phyloP scores from a whole-genome alignment of 2,888 invertebrate genomes.

The Caenorhabditis becei region DNA sequence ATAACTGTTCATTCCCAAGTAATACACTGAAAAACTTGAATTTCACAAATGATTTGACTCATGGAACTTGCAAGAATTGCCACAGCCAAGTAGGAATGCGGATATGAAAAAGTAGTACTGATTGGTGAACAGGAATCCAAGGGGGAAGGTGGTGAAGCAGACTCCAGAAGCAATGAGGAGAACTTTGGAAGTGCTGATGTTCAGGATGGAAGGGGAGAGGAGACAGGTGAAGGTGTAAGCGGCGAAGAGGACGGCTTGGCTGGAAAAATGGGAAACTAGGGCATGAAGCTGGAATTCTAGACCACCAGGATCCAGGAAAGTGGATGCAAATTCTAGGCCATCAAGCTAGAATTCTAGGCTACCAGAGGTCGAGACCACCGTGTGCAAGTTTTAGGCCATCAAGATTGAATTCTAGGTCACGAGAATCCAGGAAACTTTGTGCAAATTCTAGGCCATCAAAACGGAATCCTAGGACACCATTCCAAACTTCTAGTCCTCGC shows the following conservation, averaged over 20 bases:
- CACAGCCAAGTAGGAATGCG: constrained; percentile 55
- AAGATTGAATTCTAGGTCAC: no score
- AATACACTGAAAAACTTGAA: constrained; percentile 63
- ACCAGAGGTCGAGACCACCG: no score
- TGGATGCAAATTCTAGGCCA: no score
- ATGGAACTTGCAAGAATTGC: constrained; percentile 65
- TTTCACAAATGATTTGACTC: no score
- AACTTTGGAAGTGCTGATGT: constrained; percentile 51
- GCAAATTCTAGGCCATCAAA: no score
- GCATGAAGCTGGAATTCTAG: no score
- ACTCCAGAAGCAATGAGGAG: constrained; percentile 52
- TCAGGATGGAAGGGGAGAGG: constrained; percentile 61
- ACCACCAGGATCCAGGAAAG: no score
- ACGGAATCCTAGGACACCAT: no score
- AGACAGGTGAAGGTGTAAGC: constrained; percentile 59
- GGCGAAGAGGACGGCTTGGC: constrained; percentile 60
- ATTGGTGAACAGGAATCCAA: constrained; percentile 68
- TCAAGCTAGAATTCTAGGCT: no score
- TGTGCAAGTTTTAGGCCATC: no score
- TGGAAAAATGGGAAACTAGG: constrained; percentile 25
- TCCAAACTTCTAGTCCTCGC: background rate
- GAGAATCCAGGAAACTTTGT: no score
- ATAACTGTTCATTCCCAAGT: constrained; percentile 65
- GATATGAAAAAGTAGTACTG: constrained; percentile 62
- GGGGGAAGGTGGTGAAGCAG: constrained; percentile 50